Base-by-base conservation (phyloP, 53 echinoderm and acorn worm species). In the Patiria pectinifera region DNA sequence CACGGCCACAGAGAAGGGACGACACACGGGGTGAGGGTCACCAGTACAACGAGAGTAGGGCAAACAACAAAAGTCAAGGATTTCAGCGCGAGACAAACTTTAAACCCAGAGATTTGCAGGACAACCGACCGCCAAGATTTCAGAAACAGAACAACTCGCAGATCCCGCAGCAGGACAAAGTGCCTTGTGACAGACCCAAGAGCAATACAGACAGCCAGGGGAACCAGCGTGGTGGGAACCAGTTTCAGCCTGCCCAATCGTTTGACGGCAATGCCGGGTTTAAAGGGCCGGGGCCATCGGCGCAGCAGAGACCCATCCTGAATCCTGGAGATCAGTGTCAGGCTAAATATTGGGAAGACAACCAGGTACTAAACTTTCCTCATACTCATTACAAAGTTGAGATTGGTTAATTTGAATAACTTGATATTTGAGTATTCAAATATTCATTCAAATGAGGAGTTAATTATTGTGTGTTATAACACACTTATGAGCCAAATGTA, bases 341-440 rank as follows among this genome's bases (percentile, higher is more conserved):
- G 16, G 96, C 99, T 48, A 99, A 95, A 86, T 97, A 97, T 83
- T 97, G 99, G 99, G 97, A 99, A 82, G 99, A 99, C 93, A 81
- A 91, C 21, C 86, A 93, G 95, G 99, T 99, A 74, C 1, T n/a
- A 6, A 23, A 74, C 23, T 3, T 24, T 74, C 24, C 24, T 35
- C 35, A 35, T 35, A 35, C 53, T 6, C 53, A 6, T 53, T 53
- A 53, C 53, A 53, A 53, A 53, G 53, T 8, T 53, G 53, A 6
- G 53, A 53, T 53, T 53, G 53, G 53, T 53, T 53, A 53, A 53
- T 53, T 53, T 53, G 2, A 53, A 53, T 53, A 53, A 6, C 53
- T 53, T 2, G 8, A 35, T 35, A 35, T 35, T 35, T 35, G 35
- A 35, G 35, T 35, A 35, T 35, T 35, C 35, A 35, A 35, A 35